Base-by-base conservation (phyloP, 2,888 invertebrate species). In the Phoenoteleia sp. region DNA sequence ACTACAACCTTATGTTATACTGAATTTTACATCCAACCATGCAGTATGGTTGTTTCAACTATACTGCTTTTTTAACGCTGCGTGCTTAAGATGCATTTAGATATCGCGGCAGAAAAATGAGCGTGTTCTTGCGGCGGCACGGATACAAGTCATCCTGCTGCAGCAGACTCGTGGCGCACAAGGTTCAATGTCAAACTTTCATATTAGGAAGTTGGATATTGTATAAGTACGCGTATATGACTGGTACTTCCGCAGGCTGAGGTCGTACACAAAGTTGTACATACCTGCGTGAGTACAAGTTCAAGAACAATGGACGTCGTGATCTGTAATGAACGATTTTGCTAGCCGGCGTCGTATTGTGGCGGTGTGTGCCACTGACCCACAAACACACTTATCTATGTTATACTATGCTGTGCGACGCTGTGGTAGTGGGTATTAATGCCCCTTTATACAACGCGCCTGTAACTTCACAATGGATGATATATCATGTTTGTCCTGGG, bases 351-450 rank as follows among this genome's bases (percentile, higher is more conserved):
- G 81, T 80, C 60, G 84, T 80, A 86, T 85, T 77, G 86, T 74
- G 87, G 83, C 88, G 87, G 81, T 33, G 81, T 82, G 93, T 93
- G 91, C 93, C 90, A 93, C 93, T 93, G 91, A 93, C 93, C 93
- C 87, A 92, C 86, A 92, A 93, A 93, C 93, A 93, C 88, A 93
- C 93, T 93, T 93, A 89, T 89, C 91, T 92, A 92, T 92, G 92
- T 92, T 92, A 92, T 91, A 91, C 92, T 92, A 91, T 88, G 90
- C 89, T 82, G 87, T 77, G 87, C 80, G 88, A 87, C 84, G 87
- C 87, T 86, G 77, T 86, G 88, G 84, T 77, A 62, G 45, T 72
- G 29, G 72, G 60, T 79, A 84, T 88, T 87, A 88, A 87, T 90
- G 86, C 81, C 82, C 85, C 86, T 87, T 86, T 67, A 71, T 67